Evolutionary conservation across 2,888 invertebrate genomes (phyloP).

Genomic region (Taphrorychus bicolor): DNA sequence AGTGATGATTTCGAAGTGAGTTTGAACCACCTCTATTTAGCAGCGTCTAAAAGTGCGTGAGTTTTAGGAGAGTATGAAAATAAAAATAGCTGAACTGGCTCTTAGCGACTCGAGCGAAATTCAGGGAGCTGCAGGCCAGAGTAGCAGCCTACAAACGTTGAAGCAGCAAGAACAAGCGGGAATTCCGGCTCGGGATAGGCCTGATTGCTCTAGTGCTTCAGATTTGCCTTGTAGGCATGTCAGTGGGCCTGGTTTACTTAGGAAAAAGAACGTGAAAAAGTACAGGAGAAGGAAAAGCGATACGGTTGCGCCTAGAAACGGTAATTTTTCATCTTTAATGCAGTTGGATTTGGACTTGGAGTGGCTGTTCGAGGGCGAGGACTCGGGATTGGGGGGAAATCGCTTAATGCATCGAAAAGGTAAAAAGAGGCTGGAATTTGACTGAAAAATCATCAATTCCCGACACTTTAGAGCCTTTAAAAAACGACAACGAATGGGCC

Average conservation of each 20-base stretch:
- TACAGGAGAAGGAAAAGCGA: conserved; percentile 49
- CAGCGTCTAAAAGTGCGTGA: too few relatives aligned
- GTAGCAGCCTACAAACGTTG: neutral
- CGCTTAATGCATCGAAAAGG: conserved; percentile 47
- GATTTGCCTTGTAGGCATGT: conserved; percentile 10
- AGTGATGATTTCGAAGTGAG: conserved; percentile 52
- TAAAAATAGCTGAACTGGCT: conserved; percentile 23
- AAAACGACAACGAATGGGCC: conserved; percentile 63
- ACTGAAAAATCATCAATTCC: too few relatives aligned
- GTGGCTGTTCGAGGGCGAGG: conserved; percentile 68
- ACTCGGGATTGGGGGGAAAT: conserved; percentile 34
- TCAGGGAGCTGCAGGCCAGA: neutral
- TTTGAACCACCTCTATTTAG: conserved; percentile 46
- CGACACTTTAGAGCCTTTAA: conserved; percentile 59
- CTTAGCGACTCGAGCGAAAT: conserved; percentile 13
- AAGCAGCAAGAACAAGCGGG: neutral
- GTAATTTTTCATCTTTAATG: conserved; percentile 60
- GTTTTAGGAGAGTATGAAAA: conserved; percentile 32
- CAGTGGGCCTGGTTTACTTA: conserved; percentile 35
- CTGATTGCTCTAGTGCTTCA: conserved; percentile 7
- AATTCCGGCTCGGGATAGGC: neutral
- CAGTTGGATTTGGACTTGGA: conserved; percentile 65
- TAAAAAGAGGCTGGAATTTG: too few relatives aligned
- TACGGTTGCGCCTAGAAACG: conserved; percentile 43
- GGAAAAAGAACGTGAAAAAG: conserved; percentile 50